Percentiles rank a stretch among this genome's conserved stretches.
phyloP scores from a whole-genome alignment of 92 coral and sea anemone genomes.

The Phymanthus crucifer region DNA sequence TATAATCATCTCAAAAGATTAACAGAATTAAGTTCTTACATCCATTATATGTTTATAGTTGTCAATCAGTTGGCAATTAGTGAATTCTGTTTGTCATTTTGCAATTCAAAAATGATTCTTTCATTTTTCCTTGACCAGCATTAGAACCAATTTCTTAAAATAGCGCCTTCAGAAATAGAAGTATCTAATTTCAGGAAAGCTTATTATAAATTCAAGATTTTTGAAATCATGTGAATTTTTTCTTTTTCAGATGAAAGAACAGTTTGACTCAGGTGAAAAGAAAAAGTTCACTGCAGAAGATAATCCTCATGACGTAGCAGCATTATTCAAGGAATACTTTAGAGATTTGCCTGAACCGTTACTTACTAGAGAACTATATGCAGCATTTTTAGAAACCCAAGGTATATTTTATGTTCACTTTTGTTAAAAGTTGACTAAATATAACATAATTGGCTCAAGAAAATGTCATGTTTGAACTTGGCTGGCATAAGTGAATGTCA shows the following conservation, averaged over 20 bases:
- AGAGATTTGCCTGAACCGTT: conserved; percentile 96
- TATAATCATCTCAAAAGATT: conserved; percentile 10
- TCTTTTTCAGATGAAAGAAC: conserved; percentile 77
- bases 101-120: conserved; percentile 6
- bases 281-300: conserved; percentile 82
- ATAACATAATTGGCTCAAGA: not conserved
- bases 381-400: conserved; percentile 92
- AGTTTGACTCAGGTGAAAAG: conserved; percentile 90
- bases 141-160: not conserved
- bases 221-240: not conserved
- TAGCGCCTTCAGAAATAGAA: not conserved
- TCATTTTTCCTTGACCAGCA: not conserved
- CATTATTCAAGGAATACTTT: conserved; percentile 93
- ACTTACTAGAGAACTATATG: conserved; percentile 90
- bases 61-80: not conserved
- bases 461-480: not conserved
- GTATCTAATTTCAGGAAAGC: not conserved
- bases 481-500: not conserved
- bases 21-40: not conserved
- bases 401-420: conserved; percentile 39
- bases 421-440: not conserved
- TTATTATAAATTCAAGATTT: not conserved
- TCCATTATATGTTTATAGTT: not conserved
- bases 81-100: conserved; percentile 6
- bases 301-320: conserved; percentile 98